A percentile compares a stretch with the other conserved stretches of the same genome.
These are phyloP conservation scores for Drosophila pseudotalamancana DNA, from an alignment of 2,888 invertebrate genomes.

Conservation along the genomic window DNA sequence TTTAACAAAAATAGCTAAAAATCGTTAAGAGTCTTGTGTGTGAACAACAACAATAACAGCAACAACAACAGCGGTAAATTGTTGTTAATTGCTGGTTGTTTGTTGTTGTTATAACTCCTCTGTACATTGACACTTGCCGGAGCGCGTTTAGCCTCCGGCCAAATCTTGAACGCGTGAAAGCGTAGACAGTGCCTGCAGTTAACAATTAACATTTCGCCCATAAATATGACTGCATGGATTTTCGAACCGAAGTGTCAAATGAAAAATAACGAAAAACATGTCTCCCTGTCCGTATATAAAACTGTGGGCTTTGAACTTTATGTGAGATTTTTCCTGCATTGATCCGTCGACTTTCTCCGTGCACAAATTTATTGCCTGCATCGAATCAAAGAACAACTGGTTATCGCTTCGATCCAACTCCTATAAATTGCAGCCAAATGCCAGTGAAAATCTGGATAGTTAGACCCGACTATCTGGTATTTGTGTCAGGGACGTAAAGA, in stretches of 20 bases:
- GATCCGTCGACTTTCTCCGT: slow-evolving; percentile 38
- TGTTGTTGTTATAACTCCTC: slow-evolving; percentile 35
- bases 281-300: slow-evolving; percentile 8
- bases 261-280: slow-evolving; percentile 15
- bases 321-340: slow-evolving; percentile 32
- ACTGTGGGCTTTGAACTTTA: slow-evolving; percentile 55
- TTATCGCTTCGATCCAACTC: slow-evolving; percentile 18
- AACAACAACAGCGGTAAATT: slow-evolving; percentile 36
- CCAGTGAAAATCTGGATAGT: slow-evolving; percentile 54
- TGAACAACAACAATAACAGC: not conserved
- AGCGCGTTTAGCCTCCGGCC: slow-evolving; percentile 24
- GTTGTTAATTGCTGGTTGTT: slow-evolving; percentile 67
- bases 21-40: slow-evolving; percentile 30
- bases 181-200: slow-evolving; percentile 50
- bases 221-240: slow-evolving; percentile 57
- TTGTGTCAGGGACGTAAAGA: slow-evolving; percentile 71
- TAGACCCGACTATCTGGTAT: slow-evolving; percentile 38
- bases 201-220: slow-evolving; percentile 72
- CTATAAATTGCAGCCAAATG: slow-evolving; percentile 26
- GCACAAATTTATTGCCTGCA: slow-evolving; percentile 27
- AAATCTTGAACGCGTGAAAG: slow-evolving; percentile 56
- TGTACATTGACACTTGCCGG: slow-evolving; percentile 67
- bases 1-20: slow-evolving; percentile 45
- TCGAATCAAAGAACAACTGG: slow-evolving; percentile 33
- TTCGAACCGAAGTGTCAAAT: slow-evolving; percentile 50